Evolutionary conservation across 2,797 vertebrate genomes (phyloP).

Genomic region (Acanthiza pusilla): DNA sequence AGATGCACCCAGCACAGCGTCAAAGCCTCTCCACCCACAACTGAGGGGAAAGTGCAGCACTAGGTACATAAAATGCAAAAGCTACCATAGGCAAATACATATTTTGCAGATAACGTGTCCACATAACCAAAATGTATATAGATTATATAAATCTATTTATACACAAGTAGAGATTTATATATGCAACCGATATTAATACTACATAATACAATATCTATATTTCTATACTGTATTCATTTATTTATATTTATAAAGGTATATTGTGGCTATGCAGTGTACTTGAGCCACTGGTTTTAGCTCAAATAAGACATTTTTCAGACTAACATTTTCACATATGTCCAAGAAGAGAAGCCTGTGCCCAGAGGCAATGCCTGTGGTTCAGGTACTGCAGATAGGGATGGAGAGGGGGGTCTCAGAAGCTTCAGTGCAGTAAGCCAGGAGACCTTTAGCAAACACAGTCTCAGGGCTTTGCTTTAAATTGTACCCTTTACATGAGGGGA

Average conservation of each 20-base stretch:
- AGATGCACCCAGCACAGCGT: background rate
- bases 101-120: background rate
- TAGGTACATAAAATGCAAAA: background rate
- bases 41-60: background rate
- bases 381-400: background rate
- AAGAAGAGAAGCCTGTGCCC: background rate
- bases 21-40: background rate
- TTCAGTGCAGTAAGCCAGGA: background rate
- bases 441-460: background rate
- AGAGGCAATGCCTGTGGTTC: background rate
- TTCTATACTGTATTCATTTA: background rate
- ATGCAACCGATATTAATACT: background rate
- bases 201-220: background rate
- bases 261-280: background rate
- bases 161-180: background rate
- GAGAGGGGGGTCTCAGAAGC: rapidly evolving
- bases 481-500: background rate
- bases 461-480: background rate
- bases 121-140: background rate
- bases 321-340: background rate
- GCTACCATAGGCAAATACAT: background rate
- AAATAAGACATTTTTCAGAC: background rate
- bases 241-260: background rate
- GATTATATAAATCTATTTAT: background rate
- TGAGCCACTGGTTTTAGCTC: background rate